Conservation (phyloP, 2,113 vertebrate species). For the Nibea coibor region DNA sequence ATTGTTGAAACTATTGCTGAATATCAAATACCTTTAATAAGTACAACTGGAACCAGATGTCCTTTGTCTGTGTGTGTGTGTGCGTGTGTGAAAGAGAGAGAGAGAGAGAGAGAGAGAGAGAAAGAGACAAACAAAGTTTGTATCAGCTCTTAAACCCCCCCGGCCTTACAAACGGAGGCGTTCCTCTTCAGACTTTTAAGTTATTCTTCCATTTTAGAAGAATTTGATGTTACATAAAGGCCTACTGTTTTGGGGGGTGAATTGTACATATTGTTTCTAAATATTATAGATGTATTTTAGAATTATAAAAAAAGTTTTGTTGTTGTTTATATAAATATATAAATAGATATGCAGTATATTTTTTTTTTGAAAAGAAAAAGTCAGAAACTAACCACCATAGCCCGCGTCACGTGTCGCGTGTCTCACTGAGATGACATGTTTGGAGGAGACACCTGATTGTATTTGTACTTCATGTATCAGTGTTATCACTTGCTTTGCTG, state of each 20-base stretch:
- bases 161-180: slow-evolving; percentile 18
- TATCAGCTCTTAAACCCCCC: slow-evolving; percentile 64
- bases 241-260: slow-evolving; percentile 57
- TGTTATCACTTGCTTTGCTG: slow-evolving; percentile 63
- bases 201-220: slow-evolving; percentile 86
- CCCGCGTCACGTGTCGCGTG: slow-evolving; percentile 40
- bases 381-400: slow-evolving; percentile 77
- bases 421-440: slow-evolving; percentile 50
- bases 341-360: slow-evolving; percentile 80
- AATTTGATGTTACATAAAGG: slow-evolving; percentile 76
- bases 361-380: slow-evolving; percentile 53
- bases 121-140: slow-evolving; percentile 23
- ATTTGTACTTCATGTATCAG: slow-evolving; percentile 62
- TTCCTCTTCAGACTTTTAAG: slow-evolving; percentile 70
- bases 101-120: background rate
- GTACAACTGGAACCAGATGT: slow-evolving; percentile 43
- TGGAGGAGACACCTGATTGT: slow-evolving; percentile 48
- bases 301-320: slow-evolving; percentile 74
- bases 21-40: slow-evolving; percentile 40
- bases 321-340: slow-evolving; percentile 76
- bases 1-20: background rate
- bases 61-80: background rate
- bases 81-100: background rate
- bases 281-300: slow-evolving; percentile 86
- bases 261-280: slow-evolving; percentile 79